Conservation (phyloP, 2,888 invertebrate species). For the Hyposoter dolosus region DNA sequence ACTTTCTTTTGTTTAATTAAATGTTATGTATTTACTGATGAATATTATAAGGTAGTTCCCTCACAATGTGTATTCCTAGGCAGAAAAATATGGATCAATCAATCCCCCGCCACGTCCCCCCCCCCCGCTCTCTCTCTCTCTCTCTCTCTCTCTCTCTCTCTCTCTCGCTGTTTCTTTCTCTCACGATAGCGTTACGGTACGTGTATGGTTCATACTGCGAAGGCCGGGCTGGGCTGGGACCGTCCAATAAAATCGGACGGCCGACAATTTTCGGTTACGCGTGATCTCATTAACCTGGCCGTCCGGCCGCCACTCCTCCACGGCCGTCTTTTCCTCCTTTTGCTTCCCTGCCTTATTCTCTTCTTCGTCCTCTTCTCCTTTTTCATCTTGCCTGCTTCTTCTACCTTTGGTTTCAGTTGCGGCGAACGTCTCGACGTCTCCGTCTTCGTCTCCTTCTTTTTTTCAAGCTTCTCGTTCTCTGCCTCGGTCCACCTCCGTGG, state of each 20-base stretch:
- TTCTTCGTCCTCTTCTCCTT: conserved; percentile 35
- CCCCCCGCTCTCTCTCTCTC: conserved; percentile 39
- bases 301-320: conserved; percentile 72
- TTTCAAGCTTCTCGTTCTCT: conserved; percentile 55
- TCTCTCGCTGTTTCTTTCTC: conserved; percentile 38
- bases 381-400: conserved; percentile 56
- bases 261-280: conserved; percentile 84
- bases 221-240: conserved; percentile 66
- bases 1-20: background rate
- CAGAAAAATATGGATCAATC: conserved; percentile 2
- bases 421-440: conserved; percentile 42
- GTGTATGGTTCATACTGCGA: conserved; percentile 64
- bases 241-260: conserved; percentile 82
- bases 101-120: background rate
- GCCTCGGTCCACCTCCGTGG: conserved; percentile 51
- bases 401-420: conserved; percentile 42
- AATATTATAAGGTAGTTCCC: background rate
- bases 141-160: background rate
- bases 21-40: background rate
- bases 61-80: background rate
- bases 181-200: conserved; percentile 49
- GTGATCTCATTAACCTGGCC: conserved; percentile 84
- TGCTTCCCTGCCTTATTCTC: conserved; percentile 36
- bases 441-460: conserved; percentile 42
- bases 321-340: conserved; percentile 53